These are phyloP conservation scores for Pangasius krempfi DNA, from an alignment of 2,797 vertebrate genomes.

Conservation along the genomic window DNA sequence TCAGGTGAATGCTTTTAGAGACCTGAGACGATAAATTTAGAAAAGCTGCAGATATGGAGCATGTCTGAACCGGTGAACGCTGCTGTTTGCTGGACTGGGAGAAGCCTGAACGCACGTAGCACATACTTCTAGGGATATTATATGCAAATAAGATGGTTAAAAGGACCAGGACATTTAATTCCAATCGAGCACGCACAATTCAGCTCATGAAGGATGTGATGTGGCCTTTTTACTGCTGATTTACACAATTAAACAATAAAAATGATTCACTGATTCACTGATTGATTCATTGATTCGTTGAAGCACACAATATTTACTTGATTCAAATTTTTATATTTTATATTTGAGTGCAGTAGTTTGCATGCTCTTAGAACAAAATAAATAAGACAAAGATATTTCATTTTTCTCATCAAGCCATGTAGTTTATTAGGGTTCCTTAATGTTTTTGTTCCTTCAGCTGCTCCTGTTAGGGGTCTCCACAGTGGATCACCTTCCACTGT, in stretches of 20 bases:
- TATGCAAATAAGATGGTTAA: background rate
- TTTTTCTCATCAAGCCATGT: background rate
- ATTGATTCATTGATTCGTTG: background rate
- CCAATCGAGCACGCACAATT: background rate
- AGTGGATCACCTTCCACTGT: too few relatives aligned
- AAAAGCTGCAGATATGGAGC: conserved; percentile 27
- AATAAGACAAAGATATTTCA: background rate
- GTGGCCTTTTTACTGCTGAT: background rate
- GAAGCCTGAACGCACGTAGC: conserved; percentile 10
- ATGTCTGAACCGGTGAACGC: background rate
- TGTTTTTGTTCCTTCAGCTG: too few relatives aligned
- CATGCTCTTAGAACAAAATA: background rate
- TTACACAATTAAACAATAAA: background rate
- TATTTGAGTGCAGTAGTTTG: background rate
- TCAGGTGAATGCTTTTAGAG: conserved; percentile 28
- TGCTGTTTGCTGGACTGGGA: background rate
- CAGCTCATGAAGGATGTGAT: background rate
- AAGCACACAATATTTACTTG: background rate
- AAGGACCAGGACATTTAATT: background rate
- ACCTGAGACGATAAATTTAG: conserved; percentile 28
- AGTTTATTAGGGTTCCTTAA: too few relatives aligned
- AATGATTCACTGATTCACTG: background rate
- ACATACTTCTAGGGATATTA: background rate
- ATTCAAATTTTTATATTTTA: background rate
- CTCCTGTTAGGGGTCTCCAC: too few relatives aligned